Base-by-base conservation (phyloP, 2,113 vertebrate genomes). In the Rhea pennata region DNA sequence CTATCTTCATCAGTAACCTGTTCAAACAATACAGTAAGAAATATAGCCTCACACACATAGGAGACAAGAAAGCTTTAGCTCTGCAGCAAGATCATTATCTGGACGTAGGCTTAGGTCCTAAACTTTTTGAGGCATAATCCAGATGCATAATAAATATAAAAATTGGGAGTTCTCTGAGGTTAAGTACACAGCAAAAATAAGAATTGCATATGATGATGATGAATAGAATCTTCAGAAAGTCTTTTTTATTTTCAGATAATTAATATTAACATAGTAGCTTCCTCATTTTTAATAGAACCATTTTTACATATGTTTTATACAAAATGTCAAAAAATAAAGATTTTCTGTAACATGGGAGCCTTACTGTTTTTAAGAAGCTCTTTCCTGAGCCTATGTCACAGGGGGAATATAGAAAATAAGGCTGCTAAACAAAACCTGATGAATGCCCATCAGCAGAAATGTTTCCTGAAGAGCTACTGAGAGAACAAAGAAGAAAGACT, bases 281-380 rank as follows among this genome's bases (percentile, higher is more conserved):
- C 56, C 56, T 53, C 56, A 17, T 26, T 22, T 84, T 82, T 54
- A 83, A 61, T 6, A 27, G 29, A 73, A 36, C 21, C 3, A 42
- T 88, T 92, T 69, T 86, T 56, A 74, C 4, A 19, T 27, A 2
- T 31, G 7, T 54, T 74, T 44, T 51, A 69, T 81, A 44, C 0
- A 0, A 78, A 84, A 74, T 10, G 1, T 26, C 7, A 61, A 74
- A 82, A 64, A 54, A 9, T 0, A 29, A 56, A 50, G 2, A 33
- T 58, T 82, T 82, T 88, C 39, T 69, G 27, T 44, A 74, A 53
- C 36, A 75, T 26, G 16, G 44, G 40, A 95, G 33, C 14, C 9
- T 19, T 62, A 10, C 51, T 58, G 2, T 62, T 83, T 84, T 79
- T 74, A 78, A 66, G 72, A 44, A 80, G 13, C 21, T 58, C 19